Evolutionary conservation across 1,140 invertebrate genomes (phyloP).

Genomic region (Aradophagus sp.): DNA sequence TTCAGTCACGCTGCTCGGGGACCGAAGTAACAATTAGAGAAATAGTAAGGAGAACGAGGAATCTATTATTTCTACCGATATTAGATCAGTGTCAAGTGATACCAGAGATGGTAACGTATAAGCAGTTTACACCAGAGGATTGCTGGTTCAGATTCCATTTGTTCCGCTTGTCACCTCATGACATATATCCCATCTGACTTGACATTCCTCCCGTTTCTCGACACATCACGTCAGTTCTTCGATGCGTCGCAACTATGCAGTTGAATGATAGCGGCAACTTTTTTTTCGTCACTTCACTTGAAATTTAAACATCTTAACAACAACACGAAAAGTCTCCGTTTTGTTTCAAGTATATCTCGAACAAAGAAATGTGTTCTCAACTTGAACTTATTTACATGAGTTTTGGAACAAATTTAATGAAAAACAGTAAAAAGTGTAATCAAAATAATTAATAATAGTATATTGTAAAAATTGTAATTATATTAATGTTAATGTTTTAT

Average conservation of each 20-base stretch:
- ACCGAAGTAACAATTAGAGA: conserved; percentile 43
- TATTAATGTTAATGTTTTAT: too few relatives aligned
- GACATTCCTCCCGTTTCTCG: conserved; percentile 63
- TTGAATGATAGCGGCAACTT: conserved; percentile 50
- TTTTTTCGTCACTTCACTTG: too few relatives aligned
- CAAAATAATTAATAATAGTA: too few relatives aligned
- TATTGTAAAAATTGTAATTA: too few relatives aligned
- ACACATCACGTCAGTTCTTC: conserved; percentile 64
- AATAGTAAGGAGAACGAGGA: conserved; percentile 35
- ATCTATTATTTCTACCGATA: conserved; percentile 65
- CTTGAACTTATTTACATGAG: too few relatives aligned
- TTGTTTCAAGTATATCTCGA: too few relatives aligned
- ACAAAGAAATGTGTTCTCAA: too few relatives aligned
- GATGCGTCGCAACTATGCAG: conserved; percentile 32
- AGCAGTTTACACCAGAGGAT: conserved; percentile 73
- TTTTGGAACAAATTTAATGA: too few relatives aligned
- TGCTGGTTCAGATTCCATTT: conserved; percentile 76
- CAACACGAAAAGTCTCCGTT: too few relatives aligned
- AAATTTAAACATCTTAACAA: too few relatives aligned
- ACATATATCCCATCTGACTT: conserved; percentile 70
- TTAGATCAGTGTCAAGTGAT: conserved; percentile 67
- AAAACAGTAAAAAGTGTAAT: too few relatives aligned
- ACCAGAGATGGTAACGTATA: conserved; percentile 67
- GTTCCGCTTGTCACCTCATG: conserved; percentile 74
- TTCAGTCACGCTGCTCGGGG: too few relatives aligned